Conservation (phyloP, 2,797 vertebrate genomes). For the Myotis planiceps region DNA sequence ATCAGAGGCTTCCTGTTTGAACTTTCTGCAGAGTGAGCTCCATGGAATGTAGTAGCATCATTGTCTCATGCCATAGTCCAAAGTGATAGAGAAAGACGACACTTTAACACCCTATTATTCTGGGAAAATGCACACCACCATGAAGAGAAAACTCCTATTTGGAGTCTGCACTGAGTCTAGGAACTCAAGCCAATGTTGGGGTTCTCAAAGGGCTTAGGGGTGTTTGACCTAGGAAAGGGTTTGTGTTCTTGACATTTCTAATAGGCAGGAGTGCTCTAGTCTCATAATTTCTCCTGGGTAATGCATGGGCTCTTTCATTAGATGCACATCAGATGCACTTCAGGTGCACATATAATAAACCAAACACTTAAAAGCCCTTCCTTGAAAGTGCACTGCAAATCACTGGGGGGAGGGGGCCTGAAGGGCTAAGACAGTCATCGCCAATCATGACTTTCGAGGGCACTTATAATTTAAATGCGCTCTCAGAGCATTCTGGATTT, state of each 20-base stretch:
- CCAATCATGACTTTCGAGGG: constrained; percentile 59
- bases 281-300: constrained; percentile 25
- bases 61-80: neutral
- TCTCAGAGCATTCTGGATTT: constrained; percentile 41
- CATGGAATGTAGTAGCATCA: neutral
- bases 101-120: neutral
- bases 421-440: constrained; percentile 55
- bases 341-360: constrained; percentile 39
- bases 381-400: constrained; percentile 57
- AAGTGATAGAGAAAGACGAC: neutral
- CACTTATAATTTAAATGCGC: constrained; percentile 57
- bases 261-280: neutral
- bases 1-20: neutral
- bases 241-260: constrained; percentile 3
- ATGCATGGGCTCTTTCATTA: neutral
- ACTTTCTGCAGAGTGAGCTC: neutral
- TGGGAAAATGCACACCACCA: neutral
- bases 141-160: neutral
- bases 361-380: constrained; percentile 49
- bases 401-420: neutral
- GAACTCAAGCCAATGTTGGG: neutral
- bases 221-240: neutral
- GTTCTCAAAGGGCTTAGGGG: neutral
- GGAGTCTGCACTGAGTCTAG: neutral
- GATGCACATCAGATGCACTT: neutral